A percentile compares a stretch with the other conserved stretches of the same genome.
Conservation (phyloP, 1,140 invertebrate genomes). For the Mya arenaria region DNA sequence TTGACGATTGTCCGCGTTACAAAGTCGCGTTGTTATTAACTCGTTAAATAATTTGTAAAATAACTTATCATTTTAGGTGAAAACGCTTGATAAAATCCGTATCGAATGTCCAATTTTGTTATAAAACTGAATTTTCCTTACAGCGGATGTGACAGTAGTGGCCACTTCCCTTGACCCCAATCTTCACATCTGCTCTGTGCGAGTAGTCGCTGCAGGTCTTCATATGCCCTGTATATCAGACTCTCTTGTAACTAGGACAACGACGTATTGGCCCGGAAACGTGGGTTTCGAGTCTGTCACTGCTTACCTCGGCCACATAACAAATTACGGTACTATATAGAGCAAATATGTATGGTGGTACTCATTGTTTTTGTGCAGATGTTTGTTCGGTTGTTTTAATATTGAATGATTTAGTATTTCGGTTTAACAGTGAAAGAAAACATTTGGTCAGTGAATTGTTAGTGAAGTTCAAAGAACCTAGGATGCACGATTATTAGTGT, state of each 20-base stretch:
- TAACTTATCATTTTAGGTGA: too few species aligned
- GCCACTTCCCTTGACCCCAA: background rate
- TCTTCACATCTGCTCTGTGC: slow-evolving; percentile 23
- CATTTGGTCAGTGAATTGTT: background rate
- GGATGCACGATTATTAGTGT: too few species aligned
- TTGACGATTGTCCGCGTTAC: too few species aligned
- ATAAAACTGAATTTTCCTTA: too few species aligned
- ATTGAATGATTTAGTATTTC: background rate
- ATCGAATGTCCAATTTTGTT: too few species aligned
- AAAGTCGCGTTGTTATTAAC: too few species aligned
- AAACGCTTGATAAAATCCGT: too few species aligned
- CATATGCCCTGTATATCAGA: slow-evolving; percentile 33
- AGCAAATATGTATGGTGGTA: too few species aligned
- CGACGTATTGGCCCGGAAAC: background rate
- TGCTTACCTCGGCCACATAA: background rate
- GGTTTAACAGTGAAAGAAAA: background rate
- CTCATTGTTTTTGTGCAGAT: too few species aligned
- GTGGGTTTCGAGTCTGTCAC: background rate
- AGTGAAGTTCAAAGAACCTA: background rate
- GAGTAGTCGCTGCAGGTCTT: background rate
- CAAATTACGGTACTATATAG: too few species aligned
- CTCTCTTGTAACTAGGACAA: background rate
- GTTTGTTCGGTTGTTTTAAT: too few species aligned
- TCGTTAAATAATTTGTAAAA: too few species aligned
- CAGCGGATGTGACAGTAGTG: background rate